phyloP scores from a whole-genome alignment of 2,113 vertebrate genomes.

The Oostethus manadensis region DNA sequence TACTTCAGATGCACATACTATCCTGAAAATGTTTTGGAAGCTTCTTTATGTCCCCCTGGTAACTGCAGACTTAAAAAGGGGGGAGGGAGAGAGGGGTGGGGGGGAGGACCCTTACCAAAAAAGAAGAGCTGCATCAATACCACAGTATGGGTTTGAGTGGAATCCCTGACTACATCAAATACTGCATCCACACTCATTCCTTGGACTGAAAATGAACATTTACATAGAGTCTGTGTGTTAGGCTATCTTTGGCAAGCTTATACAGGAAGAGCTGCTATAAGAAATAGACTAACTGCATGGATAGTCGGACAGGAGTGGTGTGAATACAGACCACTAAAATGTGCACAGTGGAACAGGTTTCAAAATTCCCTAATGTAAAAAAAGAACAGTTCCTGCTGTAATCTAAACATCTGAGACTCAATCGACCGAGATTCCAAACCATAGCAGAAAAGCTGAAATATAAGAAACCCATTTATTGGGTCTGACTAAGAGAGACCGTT shows the following conservation, averaged over 20 bases:
- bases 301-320: conserved; percentile 45
- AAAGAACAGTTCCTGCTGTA: conserved; percentile 63
- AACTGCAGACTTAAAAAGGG: conserved; percentile 55
- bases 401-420: conserved; percentile 36
- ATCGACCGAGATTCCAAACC: conserved; percentile 20
- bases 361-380: conserved; percentile 49
- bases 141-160: conserved; percentile 49
- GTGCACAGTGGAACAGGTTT: conserved; percentile 49
- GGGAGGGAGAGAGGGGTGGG: conserved; percentile 5
- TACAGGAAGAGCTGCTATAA: conserved; percentile 96
- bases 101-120: conserved; percentile 25
- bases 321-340: conserved; percentile 33
- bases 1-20: conserved; percentile 37
- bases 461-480: conserved; percentile 41
- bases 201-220: conserved; percentile 86
- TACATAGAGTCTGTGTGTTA: conserved; percentile 70
- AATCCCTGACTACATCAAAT: conserved; percentile 51
- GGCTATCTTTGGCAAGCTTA: conserved; percentile 99
- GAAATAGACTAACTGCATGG: conserved; percentile 44
- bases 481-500: conserved; percentile 91
- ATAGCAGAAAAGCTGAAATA: conserved; percentile 45
- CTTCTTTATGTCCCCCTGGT: conserved; percentile 24
- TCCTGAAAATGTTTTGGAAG: conserved; percentile 41
- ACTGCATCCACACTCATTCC: conserved; percentile 36
- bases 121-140: conserved; percentile 50